Conservation (phyloP, 2,888 invertebrate species). For the Lasioglossum vierecki region DNA sequence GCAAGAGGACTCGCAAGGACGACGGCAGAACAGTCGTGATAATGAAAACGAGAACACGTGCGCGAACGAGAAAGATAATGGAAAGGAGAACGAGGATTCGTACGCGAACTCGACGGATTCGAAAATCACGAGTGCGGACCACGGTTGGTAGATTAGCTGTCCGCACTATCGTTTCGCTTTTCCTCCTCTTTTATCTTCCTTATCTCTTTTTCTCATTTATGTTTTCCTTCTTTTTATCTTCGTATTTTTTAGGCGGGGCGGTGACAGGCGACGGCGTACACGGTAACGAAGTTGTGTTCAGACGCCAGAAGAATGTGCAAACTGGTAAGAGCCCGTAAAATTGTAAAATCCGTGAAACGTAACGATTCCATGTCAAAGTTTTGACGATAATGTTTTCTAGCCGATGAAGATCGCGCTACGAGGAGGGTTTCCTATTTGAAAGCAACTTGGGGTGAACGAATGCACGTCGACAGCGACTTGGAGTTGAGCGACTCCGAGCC, state of each 20-base stretch:
- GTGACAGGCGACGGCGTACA: slow-evolving; percentile 69
- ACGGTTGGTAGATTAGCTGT: slow-evolving; percentile 62
- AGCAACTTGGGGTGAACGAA: slow-evolving; percentile 93
- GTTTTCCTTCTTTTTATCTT: too few relatives aligned
- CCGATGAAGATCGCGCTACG: slow-evolving; percentile 94
- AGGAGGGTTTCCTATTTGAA: slow-evolving; percentile 97
- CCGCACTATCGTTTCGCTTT: not conserved
- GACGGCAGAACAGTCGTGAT: slow-evolving; percentile 52
- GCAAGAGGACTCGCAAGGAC: slow-evolving; percentile 65
- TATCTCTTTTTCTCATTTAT: too few relatives aligned
- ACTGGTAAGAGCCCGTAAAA: slow-evolving; percentile 72
- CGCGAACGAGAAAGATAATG: slow-evolving; percentile 25
- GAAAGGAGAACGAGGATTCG: slow-evolving; percentile 16
- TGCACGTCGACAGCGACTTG: slow-evolving; percentile 89
- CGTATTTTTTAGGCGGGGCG: slow-evolving; percentile 35
- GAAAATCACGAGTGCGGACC: slow-evolving; percentile 82
- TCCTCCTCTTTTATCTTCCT: too few relatives aligned
- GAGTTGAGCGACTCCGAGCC: slow-evolving; percentile 87
- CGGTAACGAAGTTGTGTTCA: slow-evolving; percentile 79
- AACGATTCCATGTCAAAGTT: not conserved
- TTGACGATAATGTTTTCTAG: slow-evolving; percentile 77
- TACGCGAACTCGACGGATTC: slow-evolving; percentile 3
- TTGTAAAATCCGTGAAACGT: not conserved
- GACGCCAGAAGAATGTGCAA: slow-evolving; percentile 80
- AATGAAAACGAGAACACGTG: slow-evolving; percentile 47